These are phyloP conservation scores for Papilio protenor DNA, from an alignment of 2,888 invertebrate species.

Conservation along the genomic window DNA sequence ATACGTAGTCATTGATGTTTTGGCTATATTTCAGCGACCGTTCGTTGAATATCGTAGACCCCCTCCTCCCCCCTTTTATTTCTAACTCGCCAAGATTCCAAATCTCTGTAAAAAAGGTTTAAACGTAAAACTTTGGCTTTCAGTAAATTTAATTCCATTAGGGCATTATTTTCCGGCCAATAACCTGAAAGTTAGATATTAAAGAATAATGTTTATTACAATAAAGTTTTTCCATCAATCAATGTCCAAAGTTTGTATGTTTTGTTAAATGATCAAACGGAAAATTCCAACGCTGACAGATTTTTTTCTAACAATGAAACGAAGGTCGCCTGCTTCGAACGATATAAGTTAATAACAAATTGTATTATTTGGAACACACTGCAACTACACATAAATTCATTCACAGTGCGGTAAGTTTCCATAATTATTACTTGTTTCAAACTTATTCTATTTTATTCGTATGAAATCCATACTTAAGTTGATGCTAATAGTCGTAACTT, in stretches of 20 bases:
- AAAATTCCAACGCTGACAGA: conserved; percentile 23
- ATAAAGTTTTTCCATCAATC: conserved; percentile 21
- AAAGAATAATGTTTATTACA: background rate
- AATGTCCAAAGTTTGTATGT: conserved; percentile 1
- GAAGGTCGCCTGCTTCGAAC: conserved; percentile 26
- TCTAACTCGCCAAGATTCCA: too few relatives aligned
- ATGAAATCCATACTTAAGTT: background rate
- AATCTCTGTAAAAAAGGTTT: too few relatives aligned
- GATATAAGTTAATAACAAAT: conserved; percentile 4
- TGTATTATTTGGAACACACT: background rate
- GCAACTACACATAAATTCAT: background rate
- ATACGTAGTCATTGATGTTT: background rate
- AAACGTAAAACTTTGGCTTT: background rate
- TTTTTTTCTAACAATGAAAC: conserved; percentile 21
- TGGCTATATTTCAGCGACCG: background rate
- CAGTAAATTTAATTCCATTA: background rate
- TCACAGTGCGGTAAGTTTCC: background rate
- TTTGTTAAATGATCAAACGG: conserved; percentile 28
- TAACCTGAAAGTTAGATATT: background rate
- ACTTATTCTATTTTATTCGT: background rate
- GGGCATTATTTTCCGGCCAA: background rate
- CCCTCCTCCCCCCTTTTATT: background rate
- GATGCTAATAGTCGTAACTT: background rate
- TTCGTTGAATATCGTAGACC: background rate
- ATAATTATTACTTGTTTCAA: background rate